Conservation (phyloP, 2,113 vertebrate species). For the Hippolais icterina region DNA sequence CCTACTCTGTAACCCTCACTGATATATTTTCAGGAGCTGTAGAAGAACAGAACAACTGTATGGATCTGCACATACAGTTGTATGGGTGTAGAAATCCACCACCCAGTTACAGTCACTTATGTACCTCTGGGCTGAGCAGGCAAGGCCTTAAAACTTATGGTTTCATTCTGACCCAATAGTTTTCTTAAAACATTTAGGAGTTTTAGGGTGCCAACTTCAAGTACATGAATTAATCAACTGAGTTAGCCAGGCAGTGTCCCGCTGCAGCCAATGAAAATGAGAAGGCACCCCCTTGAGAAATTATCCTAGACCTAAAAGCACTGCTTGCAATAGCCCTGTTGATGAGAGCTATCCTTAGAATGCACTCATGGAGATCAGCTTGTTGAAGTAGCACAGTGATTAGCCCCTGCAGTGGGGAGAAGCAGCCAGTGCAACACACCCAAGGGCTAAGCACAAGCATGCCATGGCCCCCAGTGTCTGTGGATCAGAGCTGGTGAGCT, state of each 20-base stretch:
- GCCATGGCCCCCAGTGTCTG: fast-evolving
- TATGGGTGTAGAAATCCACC: not conserved
- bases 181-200: not conserved
- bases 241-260: not conserved
- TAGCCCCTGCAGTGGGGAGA: not conserved
- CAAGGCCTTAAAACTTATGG: not conserved
- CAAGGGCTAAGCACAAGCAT: not conserved
- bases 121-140: not conserved
- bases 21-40: not conserved
- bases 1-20: not conserved
- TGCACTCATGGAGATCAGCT: not conserved
- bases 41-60: not conserved
- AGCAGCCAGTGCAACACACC: not conserved
- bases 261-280: not conserved
- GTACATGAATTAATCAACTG: not conserved
- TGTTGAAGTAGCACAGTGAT: not conserved
- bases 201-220: not conserved
- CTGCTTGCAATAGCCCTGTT: not conserved
- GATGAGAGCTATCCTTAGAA: not conserved
- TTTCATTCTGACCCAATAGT: not conserved
- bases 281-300: not conserved
- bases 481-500: not conserved
- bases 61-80: not conserved
- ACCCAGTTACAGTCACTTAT: not conserved
- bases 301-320: not conserved